Percentiles rank a stretch among this genome's conserved stretches.
Evolutionary conservation across 2,797 vertebrate species (phyloP).

Genomic region (Anolis apletophallus): DNA sequence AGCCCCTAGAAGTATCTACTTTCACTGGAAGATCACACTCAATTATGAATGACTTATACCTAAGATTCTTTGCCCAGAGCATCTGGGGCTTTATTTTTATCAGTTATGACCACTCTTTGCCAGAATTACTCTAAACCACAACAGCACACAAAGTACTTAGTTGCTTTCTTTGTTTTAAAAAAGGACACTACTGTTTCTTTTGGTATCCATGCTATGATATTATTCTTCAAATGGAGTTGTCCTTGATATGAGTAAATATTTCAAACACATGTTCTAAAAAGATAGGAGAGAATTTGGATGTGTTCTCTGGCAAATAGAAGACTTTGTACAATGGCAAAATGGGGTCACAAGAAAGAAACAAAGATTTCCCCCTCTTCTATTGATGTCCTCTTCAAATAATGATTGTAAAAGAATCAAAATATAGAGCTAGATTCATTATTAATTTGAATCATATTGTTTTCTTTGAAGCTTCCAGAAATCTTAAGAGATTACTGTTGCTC

Average conservation of each 20-base stretch:
- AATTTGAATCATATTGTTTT: constrained; percentile 16
- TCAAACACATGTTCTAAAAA: background rate
- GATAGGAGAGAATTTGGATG: too few relatives aligned
- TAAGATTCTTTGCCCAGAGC: background rate
- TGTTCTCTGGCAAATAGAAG: too few relatives aligned
- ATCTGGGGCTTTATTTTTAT: background rate
- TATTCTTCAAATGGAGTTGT: too few relatives aligned
- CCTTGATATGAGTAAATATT: background rate
- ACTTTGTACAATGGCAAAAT: background rate
- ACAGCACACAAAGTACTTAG: background rate
- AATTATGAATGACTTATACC: background rate
- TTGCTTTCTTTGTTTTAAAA: background rate
- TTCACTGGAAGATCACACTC: background rate
- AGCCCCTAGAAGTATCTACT: background rate
- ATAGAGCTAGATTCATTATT: constrained; percentile 4
- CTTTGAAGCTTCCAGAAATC: constrained; percentile 32
- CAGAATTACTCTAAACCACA: background rate
- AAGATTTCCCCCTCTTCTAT: background rate
- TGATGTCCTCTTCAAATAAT: background rate
- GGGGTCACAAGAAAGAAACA: background rate
- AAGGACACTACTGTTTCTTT: background rate
- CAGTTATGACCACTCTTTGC: background rate
- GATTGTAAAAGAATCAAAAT: background rate
- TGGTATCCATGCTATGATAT: background rate
- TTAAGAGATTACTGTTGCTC: background rate